These are phyloP conservation scores for Odontocerum albicorne DNA, from an alignment of 2,888 invertebrate genomes.

Conservation along the genomic window DNA sequence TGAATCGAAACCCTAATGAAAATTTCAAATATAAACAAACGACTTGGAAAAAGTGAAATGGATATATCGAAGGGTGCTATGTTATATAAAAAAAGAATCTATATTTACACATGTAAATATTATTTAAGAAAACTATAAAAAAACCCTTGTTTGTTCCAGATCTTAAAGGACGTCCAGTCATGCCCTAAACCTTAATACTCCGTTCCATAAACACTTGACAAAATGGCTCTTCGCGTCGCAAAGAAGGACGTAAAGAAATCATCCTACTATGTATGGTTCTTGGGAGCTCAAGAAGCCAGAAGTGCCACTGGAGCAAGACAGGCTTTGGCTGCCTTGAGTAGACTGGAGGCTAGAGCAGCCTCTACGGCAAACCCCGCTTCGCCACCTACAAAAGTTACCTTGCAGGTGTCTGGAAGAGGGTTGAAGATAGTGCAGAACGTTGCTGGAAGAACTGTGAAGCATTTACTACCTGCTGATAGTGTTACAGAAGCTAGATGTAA, in stretches of 20 bases:
- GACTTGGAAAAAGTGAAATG: too few relatives aligned
- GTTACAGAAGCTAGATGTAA: slow-evolving; percentile 89
- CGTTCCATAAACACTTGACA: slow-evolving; percentile 39
- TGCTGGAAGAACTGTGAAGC: slow-evolving; percentile 72
- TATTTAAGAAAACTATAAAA: too few relatives aligned
- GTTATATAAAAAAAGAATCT: too few relatives aligned
- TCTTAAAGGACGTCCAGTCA: too few relatives aligned
- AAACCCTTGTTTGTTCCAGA: too few relatives aligned
- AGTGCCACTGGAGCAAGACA: slow-evolving; percentile 84
- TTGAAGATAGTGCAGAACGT: slow-evolving; percentile 89
- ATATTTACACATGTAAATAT: too few relatives aligned
- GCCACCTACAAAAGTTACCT: slow-evolving; percentile 72
- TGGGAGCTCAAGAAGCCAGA: slow-evolving; percentile 93
- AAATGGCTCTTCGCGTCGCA: slow-evolving; percentile 72
- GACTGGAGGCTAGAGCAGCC: slow-evolving; percentile 80
- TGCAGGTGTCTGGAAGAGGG: slow-evolving; percentile 71
- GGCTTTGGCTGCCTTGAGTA: slow-evolving; percentile 81
- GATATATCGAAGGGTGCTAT: too few relatives aligned
- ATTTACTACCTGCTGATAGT: slow-evolving; percentile 92
- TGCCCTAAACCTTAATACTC: slow-evolving; percentile 23
- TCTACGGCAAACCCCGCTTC: slow-evolving; percentile 75
- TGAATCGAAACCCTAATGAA: too few relatives aligned
- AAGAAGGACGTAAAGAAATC: slow-evolving; percentile 89
- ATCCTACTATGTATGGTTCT: slow-evolving; percentile 90
- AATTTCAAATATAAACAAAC: too few relatives aligned